Conservation (phyloP, 1,140 invertebrate species). For the Orchesella cincta region DNA sequence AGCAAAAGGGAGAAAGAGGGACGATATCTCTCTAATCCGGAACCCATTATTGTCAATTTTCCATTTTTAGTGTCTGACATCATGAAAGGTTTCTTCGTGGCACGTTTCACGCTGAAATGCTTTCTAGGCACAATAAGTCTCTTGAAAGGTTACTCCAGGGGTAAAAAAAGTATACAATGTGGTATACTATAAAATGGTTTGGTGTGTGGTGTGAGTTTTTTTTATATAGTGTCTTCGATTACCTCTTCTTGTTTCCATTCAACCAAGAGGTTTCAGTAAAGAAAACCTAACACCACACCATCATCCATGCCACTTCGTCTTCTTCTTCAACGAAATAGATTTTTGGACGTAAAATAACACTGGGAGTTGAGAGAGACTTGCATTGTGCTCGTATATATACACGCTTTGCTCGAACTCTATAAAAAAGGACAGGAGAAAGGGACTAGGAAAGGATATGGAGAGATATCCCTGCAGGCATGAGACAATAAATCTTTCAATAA, state of each 20-base stretch:
- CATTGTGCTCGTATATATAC: no score
- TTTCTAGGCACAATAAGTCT: constrained; percentile 27
- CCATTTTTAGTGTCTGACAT: constrained; percentile 27
- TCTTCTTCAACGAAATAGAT: no score
- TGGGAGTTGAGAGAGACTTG: no score
- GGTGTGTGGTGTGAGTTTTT: background rate
- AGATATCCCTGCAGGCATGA: constrained; percentile 14
- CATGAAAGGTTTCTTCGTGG: constrained; percentile 14
- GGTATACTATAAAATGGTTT: background rate
- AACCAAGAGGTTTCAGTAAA: background rate
- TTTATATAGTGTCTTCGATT: background rate
- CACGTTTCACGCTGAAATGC: constrained; percentile 27
- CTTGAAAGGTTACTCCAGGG: constrained; percentile 28
- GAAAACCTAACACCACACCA: background rate
- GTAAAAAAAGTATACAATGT: constrained; percentile 6
- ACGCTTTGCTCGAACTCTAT: background rate
- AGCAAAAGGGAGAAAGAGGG: constrained; percentile 6
- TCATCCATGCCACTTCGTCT: background rate
- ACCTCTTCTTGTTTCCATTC: constrained; percentile 11
- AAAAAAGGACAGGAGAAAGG: background rate
- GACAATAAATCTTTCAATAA: constrained; percentile 29
- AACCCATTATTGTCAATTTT: constrained; percentile 29
- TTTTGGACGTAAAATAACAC: no score
- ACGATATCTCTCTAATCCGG: constrained; percentile 25
- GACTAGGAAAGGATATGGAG: constrained; percentile 6